phyloP scores from a whole-genome alignment of 2,888 invertebrate genomes.

The Dicycla oo region DNA sequence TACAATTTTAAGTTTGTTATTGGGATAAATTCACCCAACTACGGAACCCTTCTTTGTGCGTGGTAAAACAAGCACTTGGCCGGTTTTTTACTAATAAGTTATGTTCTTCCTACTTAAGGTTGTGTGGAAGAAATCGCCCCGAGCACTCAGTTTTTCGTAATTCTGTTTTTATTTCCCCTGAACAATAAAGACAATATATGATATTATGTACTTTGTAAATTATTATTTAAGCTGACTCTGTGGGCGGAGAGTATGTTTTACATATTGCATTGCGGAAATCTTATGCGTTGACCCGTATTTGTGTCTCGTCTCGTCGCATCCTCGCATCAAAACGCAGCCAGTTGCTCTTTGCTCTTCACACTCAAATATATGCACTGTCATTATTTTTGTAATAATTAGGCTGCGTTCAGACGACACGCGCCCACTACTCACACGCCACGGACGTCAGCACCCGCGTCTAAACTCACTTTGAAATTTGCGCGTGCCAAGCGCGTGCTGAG shows the following conservation, averaged over 20 bases:
- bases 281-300: constrained; percentile 20
- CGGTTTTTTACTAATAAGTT: neutral
- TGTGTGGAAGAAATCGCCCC: neutral
- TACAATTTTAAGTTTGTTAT: too few relatives aligned
- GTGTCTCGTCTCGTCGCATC: neutral
- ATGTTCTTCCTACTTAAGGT: neutral
- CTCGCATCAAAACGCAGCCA: constrained; percentile 15
- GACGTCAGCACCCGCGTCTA: too few relatives aligned
- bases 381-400: too few relatives aligned
- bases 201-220: too few relatives aligned
- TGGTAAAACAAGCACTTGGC: too few relatives aligned
- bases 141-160: neutral
- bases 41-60: too few relatives aligned
- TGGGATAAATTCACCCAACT: too few relatives aligned
- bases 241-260: neutral
- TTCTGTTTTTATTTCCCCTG: neutral
- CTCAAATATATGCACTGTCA: too few relatives aligned
- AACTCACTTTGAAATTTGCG: too few relatives aligned
- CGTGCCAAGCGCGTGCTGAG: too few relatives aligned
- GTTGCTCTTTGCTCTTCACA: constrained; percentile 3
- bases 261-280: constrained; percentile 15
- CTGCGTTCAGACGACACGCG: too few relatives aligned
- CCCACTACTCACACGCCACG: too few relatives aligned
- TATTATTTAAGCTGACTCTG: neutral
- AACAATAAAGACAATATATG: neutral